These are phyloP conservation scores for Lucinisca nassula DNA, from an alignment of 2,888 invertebrate genomes.

Conservation along the genomic window DNA sequence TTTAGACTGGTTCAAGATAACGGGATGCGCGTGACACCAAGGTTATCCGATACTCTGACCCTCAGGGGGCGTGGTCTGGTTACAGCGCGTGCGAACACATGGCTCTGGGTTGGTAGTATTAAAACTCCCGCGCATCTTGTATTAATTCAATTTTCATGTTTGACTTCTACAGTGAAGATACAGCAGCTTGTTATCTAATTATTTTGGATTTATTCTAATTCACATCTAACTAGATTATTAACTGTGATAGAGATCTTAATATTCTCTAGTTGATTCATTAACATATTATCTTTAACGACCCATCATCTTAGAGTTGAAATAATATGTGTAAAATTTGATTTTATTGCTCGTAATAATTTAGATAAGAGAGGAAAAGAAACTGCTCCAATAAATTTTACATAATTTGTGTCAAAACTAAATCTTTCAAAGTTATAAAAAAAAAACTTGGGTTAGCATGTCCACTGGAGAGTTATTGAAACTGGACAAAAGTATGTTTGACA, in stretches of 20 bases:
- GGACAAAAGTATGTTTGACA: conserved; percentile 63
- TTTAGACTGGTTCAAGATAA: conserved; percentile 28
- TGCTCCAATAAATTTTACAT: no score
- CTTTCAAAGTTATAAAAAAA: no score
- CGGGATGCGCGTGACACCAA: conserved; percentile 47
- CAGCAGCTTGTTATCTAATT: conserved; percentile 54
- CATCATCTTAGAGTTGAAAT: not conserved
- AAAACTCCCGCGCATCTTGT: conserved; percentile 48
- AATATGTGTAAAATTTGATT: not conserved
- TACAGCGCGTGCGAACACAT: conserved; percentile 50
- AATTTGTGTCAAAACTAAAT: no score
- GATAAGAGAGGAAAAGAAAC: no score
- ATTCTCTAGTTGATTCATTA: conserved; percentile 5
- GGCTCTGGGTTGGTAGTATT: conserved; percentile 32
- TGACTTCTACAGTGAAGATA: conserved; percentile 44
- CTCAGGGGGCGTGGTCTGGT: conserved; percentile 53
- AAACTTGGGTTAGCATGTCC: not conserved
- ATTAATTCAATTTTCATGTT: conserved; percentile 73
- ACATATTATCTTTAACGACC: not conserved
- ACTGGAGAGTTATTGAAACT: conserved; percentile 49
- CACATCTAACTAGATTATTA: conserved; percentile 21
- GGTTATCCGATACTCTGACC: conserved; percentile 32
- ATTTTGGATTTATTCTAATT: conserved; percentile 54
- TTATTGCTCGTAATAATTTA: conserved; percentile 6
- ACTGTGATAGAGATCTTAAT: conserved; percentile 2